These are phyloP conservation scores for Anagrus nilaparvatae DNA, from an alignment of 1,140 invertebrate species.

Conservation along the genomic window DNA sequence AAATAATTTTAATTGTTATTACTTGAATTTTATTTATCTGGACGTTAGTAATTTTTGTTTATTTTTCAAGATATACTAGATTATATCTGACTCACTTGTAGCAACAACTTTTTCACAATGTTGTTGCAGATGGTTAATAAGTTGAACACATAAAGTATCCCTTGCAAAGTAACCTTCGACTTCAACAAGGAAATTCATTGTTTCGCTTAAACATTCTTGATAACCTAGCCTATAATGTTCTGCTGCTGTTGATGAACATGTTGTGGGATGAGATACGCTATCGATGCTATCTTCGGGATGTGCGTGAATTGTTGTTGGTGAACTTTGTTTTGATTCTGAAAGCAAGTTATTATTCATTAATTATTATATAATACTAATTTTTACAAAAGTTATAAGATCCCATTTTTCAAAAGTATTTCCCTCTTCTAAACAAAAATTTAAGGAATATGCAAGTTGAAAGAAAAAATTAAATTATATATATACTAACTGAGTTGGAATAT, in stretches of 20 bases:
- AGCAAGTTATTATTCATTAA: too few species aligned
- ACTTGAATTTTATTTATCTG: too few species aligned
- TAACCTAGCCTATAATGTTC: constrained; percentile 68
- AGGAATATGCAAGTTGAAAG: too few species aligned
- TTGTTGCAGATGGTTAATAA: constrained; percentile 74
- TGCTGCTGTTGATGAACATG: constrained; percentile 29
- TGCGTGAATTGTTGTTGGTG: constrained; percentile 26
- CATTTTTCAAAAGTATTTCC: too few species aligned
- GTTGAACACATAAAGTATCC: constrained; percentile 69
- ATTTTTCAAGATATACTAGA: not conserved
- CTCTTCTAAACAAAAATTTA: too few species aligned
- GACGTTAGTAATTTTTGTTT: too few species aligned
- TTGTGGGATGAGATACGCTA: constrained; percentile 24
- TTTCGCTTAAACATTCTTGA: constrained; percentile 82
- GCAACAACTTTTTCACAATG: constrained; percentile 61
- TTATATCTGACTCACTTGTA: constrained; percentile 39
- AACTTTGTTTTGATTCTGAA: constrained; percentile 33
- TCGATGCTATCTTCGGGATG: constrained; percentile 40
- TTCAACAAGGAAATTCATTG: constrained; percentile 81
- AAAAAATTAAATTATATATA: too few species aligned
- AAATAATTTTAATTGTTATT: too few species aligned
- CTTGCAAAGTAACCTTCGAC: constrained; percentile 66
- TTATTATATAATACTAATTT: too few species aligned
- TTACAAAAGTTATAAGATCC: too few species aligned
- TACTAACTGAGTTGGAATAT: too few species aligned